These are phyloP conservation scores for Chrosomus eos DNA, from an alignment of 2,797 vertebrate species.

Conservation along the genomic window DNA sequence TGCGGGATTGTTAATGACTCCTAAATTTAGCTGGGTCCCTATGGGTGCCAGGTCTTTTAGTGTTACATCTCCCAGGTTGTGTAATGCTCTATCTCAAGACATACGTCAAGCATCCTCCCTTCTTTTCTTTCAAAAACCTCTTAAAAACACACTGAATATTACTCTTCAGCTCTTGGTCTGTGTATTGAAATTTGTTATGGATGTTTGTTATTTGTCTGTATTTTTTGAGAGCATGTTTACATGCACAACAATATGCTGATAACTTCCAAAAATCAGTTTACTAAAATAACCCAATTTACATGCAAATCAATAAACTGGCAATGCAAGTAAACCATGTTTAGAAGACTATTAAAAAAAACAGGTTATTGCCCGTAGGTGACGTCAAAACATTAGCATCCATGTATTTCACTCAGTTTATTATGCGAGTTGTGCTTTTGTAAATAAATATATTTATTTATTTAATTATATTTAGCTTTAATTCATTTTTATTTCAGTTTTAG, in stretches of 20 bases:
- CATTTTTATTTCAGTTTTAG: background rate
- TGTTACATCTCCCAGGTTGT: background rate
- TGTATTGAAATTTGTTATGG: background rate
- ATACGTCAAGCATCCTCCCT: background rate
- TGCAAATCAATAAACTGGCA: too few relatives aligned
- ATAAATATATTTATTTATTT: too few relatives aligned
- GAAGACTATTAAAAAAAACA: too few relatives aligned
- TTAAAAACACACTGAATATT: background rate
- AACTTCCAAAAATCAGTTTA: too few relatives aligned
- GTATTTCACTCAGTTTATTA: too few relatives aligned
- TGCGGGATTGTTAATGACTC: background rate
- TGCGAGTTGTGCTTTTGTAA: too few relatives aligned
- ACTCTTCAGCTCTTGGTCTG: background rate
- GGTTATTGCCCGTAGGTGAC: too few relatives aligned
- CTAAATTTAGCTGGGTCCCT: background rate
- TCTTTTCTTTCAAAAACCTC: background rate
- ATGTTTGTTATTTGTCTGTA: background rate
- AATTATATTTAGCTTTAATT: background rate
- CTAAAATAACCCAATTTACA: too few relatives aligned
- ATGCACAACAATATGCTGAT: too few relatives aligned
- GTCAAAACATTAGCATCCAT: too few relatives aligned
- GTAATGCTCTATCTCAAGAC: background rate
- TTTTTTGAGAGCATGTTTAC: too few relatives aligned
- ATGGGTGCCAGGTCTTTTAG: background rate
- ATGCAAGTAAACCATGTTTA: too few relatives aligned